Evolutionary conservation across 1,140 invertebrate genomes (phyloP), one percentile per base, ranked within the genome.

Genomic region (Myzus persicae): DNA sequence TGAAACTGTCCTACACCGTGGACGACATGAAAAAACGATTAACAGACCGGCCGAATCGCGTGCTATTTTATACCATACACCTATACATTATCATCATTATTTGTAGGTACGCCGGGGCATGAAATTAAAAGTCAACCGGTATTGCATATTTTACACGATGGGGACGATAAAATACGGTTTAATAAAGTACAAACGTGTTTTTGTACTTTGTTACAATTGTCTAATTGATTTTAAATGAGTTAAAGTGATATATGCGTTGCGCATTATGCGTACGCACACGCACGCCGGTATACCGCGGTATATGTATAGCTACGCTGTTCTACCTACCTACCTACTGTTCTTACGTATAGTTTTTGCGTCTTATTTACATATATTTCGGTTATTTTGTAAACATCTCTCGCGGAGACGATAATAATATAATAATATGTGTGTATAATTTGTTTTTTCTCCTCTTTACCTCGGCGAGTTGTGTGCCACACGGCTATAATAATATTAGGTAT

Each of bases 21-120:
- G 40, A 90, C 54, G 38, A 90, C 89, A 90, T 42, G 89, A 67
- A 90, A 90, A 90, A 90, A 67, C 89, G 89, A 90, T 90, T 90
- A 90, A 51, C 46, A 67, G 14, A 6, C 51, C 89, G 40, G 51
- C 31, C 26, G 38, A 67, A 90, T 22, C 38, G 54, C 89, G 51
- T 59, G 51, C 88, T 36, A 42, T 90, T 90, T n/a, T 31, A n/a
- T 76, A 51, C 20, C 20, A 7, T 76, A 76, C 14, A 76, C 36
- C 20, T 6, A 7, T 76, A 76, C 14, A 76, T 76, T 51, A 51
- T 22, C 36, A 48, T 48, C 20, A 24, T 51, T 51, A 22, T 51
- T 7, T 51, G 48, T 51, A 51, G 48, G 40, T 84, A 84, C 81
- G 7, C 44, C 51, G 5, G 18, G 18, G 48, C 48, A 90, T 42